Evolutionary conservation across 2,888 invertebrate genomes (phyloP).

Genomic region (Aphidoletes aphidimyza): DNA sequence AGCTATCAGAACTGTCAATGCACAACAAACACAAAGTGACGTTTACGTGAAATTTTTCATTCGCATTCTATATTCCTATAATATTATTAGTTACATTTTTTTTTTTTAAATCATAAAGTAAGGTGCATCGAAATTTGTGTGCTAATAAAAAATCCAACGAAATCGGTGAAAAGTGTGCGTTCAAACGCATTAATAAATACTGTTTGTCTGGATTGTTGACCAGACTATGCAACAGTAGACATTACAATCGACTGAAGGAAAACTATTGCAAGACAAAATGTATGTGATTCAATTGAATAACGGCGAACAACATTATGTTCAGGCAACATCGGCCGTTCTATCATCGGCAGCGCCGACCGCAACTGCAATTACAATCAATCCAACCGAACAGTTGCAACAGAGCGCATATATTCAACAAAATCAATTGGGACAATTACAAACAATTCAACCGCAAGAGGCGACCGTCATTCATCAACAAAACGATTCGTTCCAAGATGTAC

Average conservation of each 20-base stretch:
- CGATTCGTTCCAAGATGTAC: constrained; percentile 54
- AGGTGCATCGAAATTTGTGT: not conserved
- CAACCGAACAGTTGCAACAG: not conserved
- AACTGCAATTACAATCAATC: constrained; percentile 15
- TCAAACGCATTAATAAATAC: not conserved
- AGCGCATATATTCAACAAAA: not conserved
- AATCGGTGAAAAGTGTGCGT: not conserved
- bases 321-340: not conserved
- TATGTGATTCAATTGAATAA: constrained; percentile 52
- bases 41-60: constrained; percentile 30
- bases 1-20: constrained; percentile 47
- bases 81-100: no score
- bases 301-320: constrained; percentile 39
- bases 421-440: not conserved
- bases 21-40: constrained; percentile 51
- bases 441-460: not conserved
- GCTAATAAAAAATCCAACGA: not conserved
- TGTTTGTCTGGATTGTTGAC: not conserved
- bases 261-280: not conserved
- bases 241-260: not conserved
- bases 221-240: constrained; percentile 1
- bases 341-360: not conserved
- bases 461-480: constrained; percentile 2
- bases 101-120: not conserved
- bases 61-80: no score